Conservation (phyloP, 2,113 vertebrate species). For the Pristiophorus japonicus region DNA sequence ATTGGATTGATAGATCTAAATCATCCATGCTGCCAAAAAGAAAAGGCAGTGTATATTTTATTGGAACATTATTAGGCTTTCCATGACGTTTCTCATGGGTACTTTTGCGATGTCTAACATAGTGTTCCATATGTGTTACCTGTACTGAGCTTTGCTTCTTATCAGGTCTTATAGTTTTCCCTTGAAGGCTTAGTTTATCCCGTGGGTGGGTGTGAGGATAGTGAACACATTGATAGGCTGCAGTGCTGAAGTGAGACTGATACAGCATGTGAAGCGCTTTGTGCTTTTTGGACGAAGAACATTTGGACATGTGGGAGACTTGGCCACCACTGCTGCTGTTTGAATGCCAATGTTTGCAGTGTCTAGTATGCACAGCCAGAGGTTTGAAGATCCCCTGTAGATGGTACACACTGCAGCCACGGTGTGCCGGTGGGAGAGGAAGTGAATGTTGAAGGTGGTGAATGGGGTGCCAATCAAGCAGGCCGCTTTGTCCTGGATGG, state of each 20-base stretch:
- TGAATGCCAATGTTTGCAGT: not conserved
- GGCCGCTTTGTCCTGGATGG: no score
- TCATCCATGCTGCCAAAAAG: not conserved
- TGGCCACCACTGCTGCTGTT: not conserved
- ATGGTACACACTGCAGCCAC: no score
- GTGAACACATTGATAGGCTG: not conserved
- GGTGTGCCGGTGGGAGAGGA: no score
- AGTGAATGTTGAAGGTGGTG: no score
- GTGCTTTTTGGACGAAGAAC: not conserved
- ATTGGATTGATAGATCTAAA: not conserved
- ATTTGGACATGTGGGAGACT: not conserved
- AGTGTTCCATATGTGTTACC: not conserved
- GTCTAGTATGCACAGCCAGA: not conserved
- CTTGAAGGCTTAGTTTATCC: not conserved
- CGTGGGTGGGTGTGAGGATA: not conserved
- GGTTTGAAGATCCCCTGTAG: not conserved
- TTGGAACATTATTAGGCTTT: not conserved
- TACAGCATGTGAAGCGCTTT: not conserved
- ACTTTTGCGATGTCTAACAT: not conserved
- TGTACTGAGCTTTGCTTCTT: not conserved
- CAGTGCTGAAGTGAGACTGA: not conserved
- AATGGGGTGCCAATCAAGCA: no score
- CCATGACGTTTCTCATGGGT: not conserved
- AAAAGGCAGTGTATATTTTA: not conserved
- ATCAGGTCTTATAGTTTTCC: not conserved